phyloP scores from a whole-genome alignment of 2,113 vertebrate genomes.

The Cottus gobio region DNA sequence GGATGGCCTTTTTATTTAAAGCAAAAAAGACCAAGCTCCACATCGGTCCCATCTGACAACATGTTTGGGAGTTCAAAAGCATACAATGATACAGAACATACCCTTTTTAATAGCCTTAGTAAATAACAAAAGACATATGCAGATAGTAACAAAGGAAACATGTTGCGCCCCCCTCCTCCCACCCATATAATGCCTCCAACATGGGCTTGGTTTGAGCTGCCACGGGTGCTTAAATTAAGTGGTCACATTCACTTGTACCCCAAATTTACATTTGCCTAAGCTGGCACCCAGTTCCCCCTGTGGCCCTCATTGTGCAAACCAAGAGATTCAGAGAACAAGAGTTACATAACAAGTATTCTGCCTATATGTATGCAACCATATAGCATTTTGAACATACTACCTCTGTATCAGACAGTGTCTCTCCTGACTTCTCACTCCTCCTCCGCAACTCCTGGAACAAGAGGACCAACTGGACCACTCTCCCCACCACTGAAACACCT shows the following conservation, averaged over 20 bases:
- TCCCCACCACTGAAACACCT: constrained; percentile 93
- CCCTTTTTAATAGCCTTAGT: neutral
- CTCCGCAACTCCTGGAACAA: constrained; percentile 90
- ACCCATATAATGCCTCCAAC: neutral
- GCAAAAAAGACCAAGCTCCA: neutral
- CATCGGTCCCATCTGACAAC: neutral
- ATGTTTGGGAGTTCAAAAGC: neutral
- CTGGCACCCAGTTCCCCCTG: neutral
- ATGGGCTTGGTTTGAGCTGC: neutral
- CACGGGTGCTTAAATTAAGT: neutral
- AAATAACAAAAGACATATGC: neutral
- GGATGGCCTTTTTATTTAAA: neutral
- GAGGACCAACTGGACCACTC: constrained; percentile 95
- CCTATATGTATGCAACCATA: neutral
- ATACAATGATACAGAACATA: neutral
- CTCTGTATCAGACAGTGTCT: constrained; percentile 91
- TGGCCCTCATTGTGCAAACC: neutral
- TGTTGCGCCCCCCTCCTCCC: neutral
- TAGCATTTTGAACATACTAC: constrained; percentile 65
- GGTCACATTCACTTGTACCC: neutral
- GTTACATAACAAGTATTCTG: neutral
- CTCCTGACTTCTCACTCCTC: constrained; percentile 89
- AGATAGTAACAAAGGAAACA: neutral
- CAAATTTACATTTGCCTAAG: neutral
- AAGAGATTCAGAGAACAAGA: neutral